Conservation (phyloP, 2,797 vertebrate genomes). For the Vipera latastei region DNA sequence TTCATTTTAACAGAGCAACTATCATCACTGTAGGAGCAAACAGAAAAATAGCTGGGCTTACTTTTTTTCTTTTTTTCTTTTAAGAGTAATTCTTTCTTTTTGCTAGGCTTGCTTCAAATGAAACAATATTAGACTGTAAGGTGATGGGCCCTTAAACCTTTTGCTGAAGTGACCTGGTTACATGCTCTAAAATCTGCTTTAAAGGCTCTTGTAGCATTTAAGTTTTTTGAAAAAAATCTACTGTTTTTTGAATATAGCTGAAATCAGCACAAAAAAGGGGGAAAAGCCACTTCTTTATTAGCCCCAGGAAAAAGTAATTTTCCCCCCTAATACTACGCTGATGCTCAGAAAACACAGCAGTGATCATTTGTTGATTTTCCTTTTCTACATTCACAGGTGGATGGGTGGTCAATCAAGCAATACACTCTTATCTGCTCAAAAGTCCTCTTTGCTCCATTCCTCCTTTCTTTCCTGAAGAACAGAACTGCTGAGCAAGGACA, state of each 20-base stretch:
- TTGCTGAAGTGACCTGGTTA: neutral
- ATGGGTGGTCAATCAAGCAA: neutral
- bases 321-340: neutral
- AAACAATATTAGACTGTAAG: neutral
- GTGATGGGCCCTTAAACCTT: neutral
- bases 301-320: neutral
- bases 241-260: neutral
- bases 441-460: neutral
- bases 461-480: neutral
- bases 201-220: neutral
- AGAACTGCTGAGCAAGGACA: neutral
- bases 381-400: neutral
- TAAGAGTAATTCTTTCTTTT: slow-evolving; percentile 5
- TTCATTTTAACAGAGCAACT: slow-evolving; percentile 33
- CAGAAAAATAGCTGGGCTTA: slow-evolving; percentile 10
- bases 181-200: neutral
- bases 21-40: slow-evolving; percentile 21
- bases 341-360: neutral
- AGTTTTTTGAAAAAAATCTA: neutral
- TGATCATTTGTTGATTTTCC: neutral
- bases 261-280: neutral
- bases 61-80: neutral
- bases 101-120: slow-evolving; percentile 22
- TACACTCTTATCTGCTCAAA: neutral
- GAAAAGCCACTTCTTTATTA: neutral